These are phyloP conservation scores for Prionailurus bengalensis DNA, from an alignment of 2,113 vertebrate species.

Conservation along the genomic window DNA sequence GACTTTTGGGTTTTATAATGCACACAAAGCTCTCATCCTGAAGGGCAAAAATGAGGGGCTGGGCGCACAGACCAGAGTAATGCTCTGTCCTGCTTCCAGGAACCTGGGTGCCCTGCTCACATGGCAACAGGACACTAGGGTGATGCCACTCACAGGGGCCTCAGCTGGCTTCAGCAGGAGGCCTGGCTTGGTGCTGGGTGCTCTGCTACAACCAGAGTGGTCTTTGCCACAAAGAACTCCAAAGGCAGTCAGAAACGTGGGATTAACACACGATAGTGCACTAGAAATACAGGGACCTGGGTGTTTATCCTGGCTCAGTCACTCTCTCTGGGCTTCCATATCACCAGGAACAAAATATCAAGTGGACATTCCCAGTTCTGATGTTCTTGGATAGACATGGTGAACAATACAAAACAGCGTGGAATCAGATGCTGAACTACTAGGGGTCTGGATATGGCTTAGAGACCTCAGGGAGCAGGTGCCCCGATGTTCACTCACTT, in stretches of 20 bases:
- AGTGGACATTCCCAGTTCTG: background rate
- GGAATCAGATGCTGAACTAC: background rate
- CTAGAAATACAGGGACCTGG: background rate
- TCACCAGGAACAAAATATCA: background rate
- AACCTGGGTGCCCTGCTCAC: background rate
- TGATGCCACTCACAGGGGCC: background rate
- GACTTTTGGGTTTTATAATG: background rate
- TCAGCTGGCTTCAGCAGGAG: background rate
- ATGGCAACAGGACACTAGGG: background rate
- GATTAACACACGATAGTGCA: fast-evolving
- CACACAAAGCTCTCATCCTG: background rate
- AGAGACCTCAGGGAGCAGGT: background rate
- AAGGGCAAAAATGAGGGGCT: background rate
- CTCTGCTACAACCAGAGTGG: background rate
- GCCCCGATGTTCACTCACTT: fast-evolving
- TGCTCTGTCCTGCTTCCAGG: background rate
- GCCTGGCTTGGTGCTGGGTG: background rate
- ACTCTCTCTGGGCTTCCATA: background rate
- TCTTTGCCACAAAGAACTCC: background rate
- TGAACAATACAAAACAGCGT: background rate
- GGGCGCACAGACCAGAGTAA: no score
- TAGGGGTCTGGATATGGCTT: background rate
- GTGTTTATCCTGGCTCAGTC: background rate
- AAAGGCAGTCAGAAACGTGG: background rate
- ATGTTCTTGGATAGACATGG: background rate